Percentiles rank a stretch among this genome's conserved stretches.
Evolutionary conservation across 2,113 vertebrate genomes (phyloP).

Genomic region (Lynx canadensis): DNA sequence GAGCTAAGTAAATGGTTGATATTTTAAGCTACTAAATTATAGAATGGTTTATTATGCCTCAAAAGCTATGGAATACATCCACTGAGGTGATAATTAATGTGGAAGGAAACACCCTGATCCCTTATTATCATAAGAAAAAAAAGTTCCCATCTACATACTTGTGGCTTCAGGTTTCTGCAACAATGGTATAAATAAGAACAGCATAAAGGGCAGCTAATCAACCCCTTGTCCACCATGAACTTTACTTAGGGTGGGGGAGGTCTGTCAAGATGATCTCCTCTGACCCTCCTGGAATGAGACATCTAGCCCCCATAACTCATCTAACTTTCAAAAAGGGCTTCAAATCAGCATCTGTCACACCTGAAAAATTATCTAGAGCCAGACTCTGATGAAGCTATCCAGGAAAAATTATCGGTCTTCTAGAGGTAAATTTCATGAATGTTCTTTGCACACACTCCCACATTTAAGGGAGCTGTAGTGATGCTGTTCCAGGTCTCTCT

Average conservation of each 20-base stretch:
- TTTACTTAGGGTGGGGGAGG: neutral
- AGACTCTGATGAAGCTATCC: neutral
- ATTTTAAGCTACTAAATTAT: slow-evolving; percentile 22
- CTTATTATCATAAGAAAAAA: neutral
- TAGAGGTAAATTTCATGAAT: neutral
- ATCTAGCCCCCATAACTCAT: neutral
- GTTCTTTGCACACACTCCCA: neutral
- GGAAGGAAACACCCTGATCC: neutral
- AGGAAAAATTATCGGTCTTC: neutral
- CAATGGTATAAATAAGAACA: neutral
- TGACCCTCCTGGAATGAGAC: neutral
- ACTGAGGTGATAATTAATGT: neutral
- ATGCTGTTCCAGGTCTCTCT: neutral
- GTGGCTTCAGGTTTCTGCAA: neutral
- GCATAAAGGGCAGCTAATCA: neutral
- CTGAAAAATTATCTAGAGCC: neutral
- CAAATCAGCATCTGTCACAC: neutral
- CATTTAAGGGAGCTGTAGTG: neutral
- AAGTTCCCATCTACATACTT: neutral
- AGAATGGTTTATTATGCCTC: neutral
- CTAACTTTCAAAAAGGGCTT: neutral
- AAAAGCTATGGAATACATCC: neutral
- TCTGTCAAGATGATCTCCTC: neutral
- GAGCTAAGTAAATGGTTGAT: neutral
- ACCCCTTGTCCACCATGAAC: neutral